Conservation (phyloP, 2,888 invertebrate genomes). For the Seira ritae region DNA sequence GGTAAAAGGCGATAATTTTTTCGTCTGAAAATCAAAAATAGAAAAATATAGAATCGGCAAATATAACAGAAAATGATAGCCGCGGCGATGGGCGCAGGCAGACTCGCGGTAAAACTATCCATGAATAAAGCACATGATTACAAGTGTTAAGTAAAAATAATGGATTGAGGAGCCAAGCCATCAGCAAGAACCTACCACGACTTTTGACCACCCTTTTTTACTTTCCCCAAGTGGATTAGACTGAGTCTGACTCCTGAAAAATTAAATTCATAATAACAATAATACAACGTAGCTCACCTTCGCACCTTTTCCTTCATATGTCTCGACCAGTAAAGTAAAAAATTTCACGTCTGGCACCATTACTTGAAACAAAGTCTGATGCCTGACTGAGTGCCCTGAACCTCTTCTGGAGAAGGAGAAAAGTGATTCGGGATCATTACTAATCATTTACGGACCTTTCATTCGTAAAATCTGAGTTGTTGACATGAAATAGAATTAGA, state of each 20-base stretch:
- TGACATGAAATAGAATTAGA: no score
- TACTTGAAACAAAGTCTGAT: no score
- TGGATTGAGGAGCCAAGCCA: slow-evolving; percentile 53
- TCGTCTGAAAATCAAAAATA: not conserved
- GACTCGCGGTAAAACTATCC: slow-evolving; percentile 7
- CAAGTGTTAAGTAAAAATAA: slow-evolving; percentile 56
- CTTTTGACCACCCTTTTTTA: slow-evolving; percentile 23
- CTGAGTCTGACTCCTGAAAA: no score
- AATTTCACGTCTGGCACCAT: no score
- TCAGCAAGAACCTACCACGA: slow-evolving; percentile 32
- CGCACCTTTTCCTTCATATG: not conserved
- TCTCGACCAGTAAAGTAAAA: no score
- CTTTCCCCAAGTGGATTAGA: not conserved
- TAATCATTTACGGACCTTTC: no score
- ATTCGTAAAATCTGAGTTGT: no score
- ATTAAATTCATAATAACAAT: no score
- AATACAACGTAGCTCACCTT: not conserved
- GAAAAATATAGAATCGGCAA: no score
- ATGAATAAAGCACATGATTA: slow-evolving; percentile 45
- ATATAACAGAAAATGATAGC: slow-evolving; percentile 40
- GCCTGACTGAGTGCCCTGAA: no score
- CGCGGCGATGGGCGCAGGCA: slow-evolving; percentile 46
- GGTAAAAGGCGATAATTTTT: slow-evolving; percentile 12
- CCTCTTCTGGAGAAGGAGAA: no score
- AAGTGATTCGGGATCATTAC: no score